Evolutionary conservation across 2,888 invertebrate species (phyloP).

Genomic region (Apodemia hepburni): DNA sequence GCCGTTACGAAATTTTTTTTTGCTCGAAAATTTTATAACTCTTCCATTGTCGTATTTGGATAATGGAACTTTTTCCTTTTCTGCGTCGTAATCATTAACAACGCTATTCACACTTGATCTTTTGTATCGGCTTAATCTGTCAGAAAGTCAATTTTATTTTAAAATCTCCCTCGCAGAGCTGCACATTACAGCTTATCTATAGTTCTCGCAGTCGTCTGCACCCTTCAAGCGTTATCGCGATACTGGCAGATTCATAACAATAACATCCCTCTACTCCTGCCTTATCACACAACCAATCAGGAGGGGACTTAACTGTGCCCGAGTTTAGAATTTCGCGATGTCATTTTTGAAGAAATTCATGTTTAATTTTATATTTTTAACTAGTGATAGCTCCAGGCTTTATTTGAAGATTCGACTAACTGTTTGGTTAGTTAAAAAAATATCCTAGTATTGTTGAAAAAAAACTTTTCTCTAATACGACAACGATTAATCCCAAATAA

Average conservation of each 20-base stretch:
- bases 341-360: conserved; percentile 25
- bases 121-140: conserved; percentile 42
- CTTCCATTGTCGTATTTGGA: no score
- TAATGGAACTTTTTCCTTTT: no score
- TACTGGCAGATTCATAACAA: conserved; percentile 71
- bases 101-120: background rate
- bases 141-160: conserved; percentile 55
- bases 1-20: no score
- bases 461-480: no score
- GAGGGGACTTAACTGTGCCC: conserved; percentile 44
- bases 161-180: conserved; percentile 44
- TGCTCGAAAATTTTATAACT: no score
- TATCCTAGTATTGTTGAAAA: no score
- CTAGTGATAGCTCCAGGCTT: background rate
- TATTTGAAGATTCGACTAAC: no score
- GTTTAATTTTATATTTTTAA: conserved; percentile 25
- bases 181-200: conserved; percentile 65
- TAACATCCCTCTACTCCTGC: conserved; percentile 45
- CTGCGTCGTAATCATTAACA: background rate
- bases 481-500: no score
- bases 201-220: conserved; percentile 58
- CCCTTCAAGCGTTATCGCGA: conserved; percentile 64
- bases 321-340: conserved; percentile 33
- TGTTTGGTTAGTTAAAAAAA: no score
- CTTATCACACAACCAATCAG: conserved; percentile 65